A percentile compares a stretch with the other conserved stretches of the same genome.
Evolutionary conservation across 2,888 invertebrate species (phyloP).

Genomic region (Plebejus melissa): DNA sequence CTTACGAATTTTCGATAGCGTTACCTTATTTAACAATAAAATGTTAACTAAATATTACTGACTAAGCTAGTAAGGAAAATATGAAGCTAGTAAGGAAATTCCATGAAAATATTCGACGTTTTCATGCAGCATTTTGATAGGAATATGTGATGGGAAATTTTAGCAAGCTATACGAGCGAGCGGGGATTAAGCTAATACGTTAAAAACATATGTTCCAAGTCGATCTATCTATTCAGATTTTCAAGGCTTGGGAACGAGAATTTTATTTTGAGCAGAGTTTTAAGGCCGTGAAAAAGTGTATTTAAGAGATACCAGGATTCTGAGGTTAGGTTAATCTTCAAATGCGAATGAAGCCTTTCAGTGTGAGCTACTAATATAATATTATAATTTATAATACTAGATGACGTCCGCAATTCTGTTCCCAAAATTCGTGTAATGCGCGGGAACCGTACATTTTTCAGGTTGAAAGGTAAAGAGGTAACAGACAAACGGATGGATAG

Average conservation of each 20-base stretch:
- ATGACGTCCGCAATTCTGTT: too few species aligned
- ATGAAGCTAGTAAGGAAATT: background rate
- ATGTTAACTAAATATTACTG: too few species aligned
- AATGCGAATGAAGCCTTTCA: too few species aligned
- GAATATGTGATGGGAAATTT: constrained; percentile 16
- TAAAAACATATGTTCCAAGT: background rate
- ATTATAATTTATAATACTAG: too few species aligned
- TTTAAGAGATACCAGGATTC: background rate
- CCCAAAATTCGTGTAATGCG: too few species aligned
- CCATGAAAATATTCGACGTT: constrained; percentile 1
- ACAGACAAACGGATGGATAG: too few species aligned
- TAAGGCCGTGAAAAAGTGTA: background rate
- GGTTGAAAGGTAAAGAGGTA: too few species aligned
- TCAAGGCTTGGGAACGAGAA: background rate
- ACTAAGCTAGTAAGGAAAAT: background rate
- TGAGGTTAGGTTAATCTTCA: background rate
- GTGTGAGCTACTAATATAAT: too few species aligned
- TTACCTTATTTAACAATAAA: too few species aligned
- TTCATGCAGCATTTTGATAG: background rate
- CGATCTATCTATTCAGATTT: background rate
- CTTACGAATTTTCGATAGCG: too few species aligned
- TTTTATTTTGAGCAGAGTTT: background rate
- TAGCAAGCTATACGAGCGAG: background rate
- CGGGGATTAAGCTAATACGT: background rate
- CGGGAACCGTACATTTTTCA: too few species aligned